Conservation (phyloP, 2,797 vertebrate genomes). For the Knipowitschia caucasica region DNA sequence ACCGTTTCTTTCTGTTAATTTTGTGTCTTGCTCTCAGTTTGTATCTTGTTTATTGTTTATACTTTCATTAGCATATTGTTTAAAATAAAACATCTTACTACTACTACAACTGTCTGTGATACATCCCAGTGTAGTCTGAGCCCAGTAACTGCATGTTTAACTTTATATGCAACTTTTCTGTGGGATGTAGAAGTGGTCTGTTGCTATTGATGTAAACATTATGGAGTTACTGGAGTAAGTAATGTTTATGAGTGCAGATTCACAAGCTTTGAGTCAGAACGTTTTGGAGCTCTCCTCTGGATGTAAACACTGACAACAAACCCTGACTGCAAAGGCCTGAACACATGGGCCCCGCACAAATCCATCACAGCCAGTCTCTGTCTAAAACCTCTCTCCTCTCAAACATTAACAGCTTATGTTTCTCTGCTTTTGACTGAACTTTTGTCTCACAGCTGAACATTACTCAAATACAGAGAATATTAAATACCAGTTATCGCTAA, state of each 20-base stretch:
- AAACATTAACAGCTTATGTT: conserved; percentile 21
- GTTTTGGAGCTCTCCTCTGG: conserved; percentile 35
- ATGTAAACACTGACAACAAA: conserved; percentile 15
- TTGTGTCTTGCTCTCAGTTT: no score
- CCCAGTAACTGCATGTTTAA: no score
- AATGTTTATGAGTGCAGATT: conserved; percentile 47
- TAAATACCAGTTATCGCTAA: no score
- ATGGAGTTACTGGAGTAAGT: no score
- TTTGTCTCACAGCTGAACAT: not conserved
- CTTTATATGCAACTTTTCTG: no score
- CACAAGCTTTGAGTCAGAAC: conserved; percentile 28
- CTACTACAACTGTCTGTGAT: no score
- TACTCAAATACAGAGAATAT: no score
- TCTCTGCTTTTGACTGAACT: conserved; percentile 20
- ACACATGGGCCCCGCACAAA: conserved; percentile 10
- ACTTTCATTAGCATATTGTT: no score
- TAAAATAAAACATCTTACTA: no score
- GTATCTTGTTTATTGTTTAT: no score
- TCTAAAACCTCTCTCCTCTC: conserved; percentile 9
- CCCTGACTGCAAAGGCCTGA: conserved; percentile 20
- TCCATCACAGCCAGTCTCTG: conserved; percentile 13
- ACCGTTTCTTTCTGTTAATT: no score
- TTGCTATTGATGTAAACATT: conserved; percentile 54
- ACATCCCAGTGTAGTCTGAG: no score
- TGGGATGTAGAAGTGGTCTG: conserved; percentile 42